Percentiles rank a stretch among this genome's conserved stretches.
Conservation (phyloP, 2,113 vertebrate genomes). For the Dinomys branickii region DNA sequence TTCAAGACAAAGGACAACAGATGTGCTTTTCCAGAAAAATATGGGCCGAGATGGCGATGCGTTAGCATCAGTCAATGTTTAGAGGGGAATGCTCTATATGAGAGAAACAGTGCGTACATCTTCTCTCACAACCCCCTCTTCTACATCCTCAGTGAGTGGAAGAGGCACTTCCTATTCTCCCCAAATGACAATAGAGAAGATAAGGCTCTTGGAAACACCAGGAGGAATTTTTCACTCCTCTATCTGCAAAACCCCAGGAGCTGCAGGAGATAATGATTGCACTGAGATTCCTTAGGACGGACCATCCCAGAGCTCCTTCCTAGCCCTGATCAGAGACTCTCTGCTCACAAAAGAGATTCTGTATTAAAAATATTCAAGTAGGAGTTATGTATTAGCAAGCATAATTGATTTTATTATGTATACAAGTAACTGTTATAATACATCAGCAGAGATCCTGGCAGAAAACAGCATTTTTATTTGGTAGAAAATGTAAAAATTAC, state of each 20-base stretch:
- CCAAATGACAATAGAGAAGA: not conserved
- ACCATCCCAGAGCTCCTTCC: not conserved
- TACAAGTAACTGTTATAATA: not conserved
- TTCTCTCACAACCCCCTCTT: too few relatives aligned
- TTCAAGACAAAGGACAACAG: not conserved
- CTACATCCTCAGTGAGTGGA: not conserved
- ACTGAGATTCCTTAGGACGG: not conserved
- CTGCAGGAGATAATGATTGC: not conserved
- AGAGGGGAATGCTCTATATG: not conserved
- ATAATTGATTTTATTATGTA: constrained; percentile 25
- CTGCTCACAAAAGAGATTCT: not conserved
- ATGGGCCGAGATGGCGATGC: not conserved
- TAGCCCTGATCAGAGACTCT: not conserved
- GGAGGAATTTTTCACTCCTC: too few relatives aligned
- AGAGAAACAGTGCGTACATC: not conserved
- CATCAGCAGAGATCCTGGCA: not conserved
- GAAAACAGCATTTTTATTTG: not conserved
- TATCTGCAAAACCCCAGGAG: not conserved
- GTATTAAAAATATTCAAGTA: not conserved
- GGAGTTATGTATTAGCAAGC: not conserved
- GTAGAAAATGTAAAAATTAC: not conserved
- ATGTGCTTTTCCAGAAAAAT: not conserved
- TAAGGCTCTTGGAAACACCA: not conserved
- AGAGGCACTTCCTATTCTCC: not conserved
- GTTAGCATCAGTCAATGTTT: not conserved